A percentile compares a stretch with the other conserved stretches of the same genome.
Conservation (phyloP, 2,888 invertebrate genomes). For the Anorthoa munda region DNA sequence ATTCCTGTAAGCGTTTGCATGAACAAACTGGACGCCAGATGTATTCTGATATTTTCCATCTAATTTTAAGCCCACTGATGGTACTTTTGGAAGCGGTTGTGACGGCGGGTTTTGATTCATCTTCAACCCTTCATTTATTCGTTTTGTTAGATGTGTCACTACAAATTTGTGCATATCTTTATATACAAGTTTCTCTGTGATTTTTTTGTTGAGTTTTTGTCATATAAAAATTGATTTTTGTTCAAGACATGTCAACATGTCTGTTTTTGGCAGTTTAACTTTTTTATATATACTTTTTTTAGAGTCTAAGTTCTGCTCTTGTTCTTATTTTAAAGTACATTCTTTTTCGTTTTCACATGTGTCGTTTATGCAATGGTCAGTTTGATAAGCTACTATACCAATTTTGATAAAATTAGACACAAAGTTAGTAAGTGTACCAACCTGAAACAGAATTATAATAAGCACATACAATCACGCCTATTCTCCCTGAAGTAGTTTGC, state of each 20-base stretch:
- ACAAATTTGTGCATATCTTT: background rate
- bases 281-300: slow-evolving; percentile 8
- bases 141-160: background rate
- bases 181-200: background rate
- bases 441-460: too few species aligned
- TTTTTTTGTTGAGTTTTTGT: background rate
- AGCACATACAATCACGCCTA: background rate
- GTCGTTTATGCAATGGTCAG: too few species aligned
- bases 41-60: background rate
- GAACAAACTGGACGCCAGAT: background rate
- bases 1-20: background rate
- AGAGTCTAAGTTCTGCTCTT: background rate
- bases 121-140: background rate
- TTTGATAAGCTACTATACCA: too few species aligned
- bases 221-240: background rate
- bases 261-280: slow-evolving; percentile 7
- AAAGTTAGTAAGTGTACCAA: too few species aligned
- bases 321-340: background rate
- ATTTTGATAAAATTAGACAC: too few species aligned
- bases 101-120: slow-evolving; percentile 19
- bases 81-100: background rate
- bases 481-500: background rate
- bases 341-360: background rate
- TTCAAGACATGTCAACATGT: background rate
- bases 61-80: background rate